Evolutionary conservation across 2,888 invertebrate species (phyloP), one percentile per base, ranked within the genome.

Genomic region (Aporophyla lueneburgensis): DNA sequence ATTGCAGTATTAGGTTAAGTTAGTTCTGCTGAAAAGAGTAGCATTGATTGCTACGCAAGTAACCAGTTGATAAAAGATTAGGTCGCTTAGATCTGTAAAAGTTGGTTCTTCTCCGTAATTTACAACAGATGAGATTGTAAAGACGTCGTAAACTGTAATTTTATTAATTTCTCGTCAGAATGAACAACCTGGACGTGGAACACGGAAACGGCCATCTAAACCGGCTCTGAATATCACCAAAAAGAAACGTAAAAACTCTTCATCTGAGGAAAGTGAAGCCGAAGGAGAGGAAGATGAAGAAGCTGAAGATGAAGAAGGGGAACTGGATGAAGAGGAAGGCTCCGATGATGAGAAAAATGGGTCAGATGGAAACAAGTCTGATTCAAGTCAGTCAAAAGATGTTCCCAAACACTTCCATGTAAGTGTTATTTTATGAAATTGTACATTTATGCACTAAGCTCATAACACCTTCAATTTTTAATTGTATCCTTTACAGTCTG

Each of bases 361-460:
- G 63, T 96, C 96, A 54, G 97, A 97, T 88, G 97, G 96, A 65
- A 97, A 97, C 75, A 96, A 97, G 85, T 96, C 96, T 74, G 97
- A 97, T 86, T 97, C 97, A 83, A 97, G 97, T 90, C 96, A 97
- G 89, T 96, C 96, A 85, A 97, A 97, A 92, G 96, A 97, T 92
- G 93, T 97, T 94, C 97, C 97, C 93, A 97, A 97, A 93, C 96
- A 97, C 93, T 97, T 96, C 92, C 97, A 97, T 93, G 97, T 96
- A 90, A 93, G 96, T 71, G 4, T 21, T 69, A 24, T n/a, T 43
- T 53, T n/a, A 27, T 14, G 12, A 24, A 12, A 14, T 12, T 49
- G 2, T 33, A 10, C 2, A n/a, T 43, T 43, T 43, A 51, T 21
- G 5, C 5, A 24, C n/a, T 54, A 27, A 51, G 7, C 9, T 65